Evolutionary conservation across 2,113 vertebrate genomes (phyloP).

Genomic region (Scalopus aquaticus): DNA sequence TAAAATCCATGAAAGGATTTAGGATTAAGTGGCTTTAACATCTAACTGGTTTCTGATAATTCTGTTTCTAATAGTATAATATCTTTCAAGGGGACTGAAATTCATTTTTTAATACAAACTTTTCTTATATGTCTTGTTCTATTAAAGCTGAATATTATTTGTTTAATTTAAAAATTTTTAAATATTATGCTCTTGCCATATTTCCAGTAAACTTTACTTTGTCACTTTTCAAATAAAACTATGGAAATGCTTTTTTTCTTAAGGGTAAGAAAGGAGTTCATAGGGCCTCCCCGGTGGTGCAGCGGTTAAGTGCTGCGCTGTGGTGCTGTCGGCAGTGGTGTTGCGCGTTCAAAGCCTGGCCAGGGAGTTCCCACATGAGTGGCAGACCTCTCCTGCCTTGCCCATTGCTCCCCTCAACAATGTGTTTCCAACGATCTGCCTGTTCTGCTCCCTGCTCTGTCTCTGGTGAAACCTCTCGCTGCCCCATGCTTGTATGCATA

Average conservation of each 20-base stretch:
- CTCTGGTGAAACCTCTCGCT: too few species aligned
- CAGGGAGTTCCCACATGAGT: too few species aligned
- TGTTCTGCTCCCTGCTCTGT: too few species aligned
- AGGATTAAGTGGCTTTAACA: slow-evolving; percentile 41
- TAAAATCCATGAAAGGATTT: slow-evolving; percentile 42
- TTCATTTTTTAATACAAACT: slow-evolving; percentile 21
- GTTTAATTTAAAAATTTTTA: slow-evolving; percentile 32
- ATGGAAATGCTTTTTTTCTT: background rate
- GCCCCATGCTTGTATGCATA: too few species aligned
- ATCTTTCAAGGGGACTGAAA: slow-evolving; percentile 7
- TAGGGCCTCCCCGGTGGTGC: too few species aligned
- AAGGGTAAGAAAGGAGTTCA: background rate
- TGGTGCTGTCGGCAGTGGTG: too few species aligned
- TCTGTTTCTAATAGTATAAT: background rate
- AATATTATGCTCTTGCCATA: background rate
- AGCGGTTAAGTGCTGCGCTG: too few species aligned
- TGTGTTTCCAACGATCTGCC: too few species aligned
- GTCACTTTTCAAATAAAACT: background rate
- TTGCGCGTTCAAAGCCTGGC: too few species aligned
- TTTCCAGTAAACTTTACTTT: slow-evolving; percentile 39
- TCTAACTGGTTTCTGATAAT: slow-evolving; percentile 43
- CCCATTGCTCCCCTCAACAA: too few species aligned
- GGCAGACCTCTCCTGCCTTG: too few species aligned
- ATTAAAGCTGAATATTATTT: background rate
- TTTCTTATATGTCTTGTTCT: background rate